These are phyloP conservation scores for Acomys russatus DNA, from an alignment of 2,797 vertebrate genomes.

Conservation along the genomic window DNA sequence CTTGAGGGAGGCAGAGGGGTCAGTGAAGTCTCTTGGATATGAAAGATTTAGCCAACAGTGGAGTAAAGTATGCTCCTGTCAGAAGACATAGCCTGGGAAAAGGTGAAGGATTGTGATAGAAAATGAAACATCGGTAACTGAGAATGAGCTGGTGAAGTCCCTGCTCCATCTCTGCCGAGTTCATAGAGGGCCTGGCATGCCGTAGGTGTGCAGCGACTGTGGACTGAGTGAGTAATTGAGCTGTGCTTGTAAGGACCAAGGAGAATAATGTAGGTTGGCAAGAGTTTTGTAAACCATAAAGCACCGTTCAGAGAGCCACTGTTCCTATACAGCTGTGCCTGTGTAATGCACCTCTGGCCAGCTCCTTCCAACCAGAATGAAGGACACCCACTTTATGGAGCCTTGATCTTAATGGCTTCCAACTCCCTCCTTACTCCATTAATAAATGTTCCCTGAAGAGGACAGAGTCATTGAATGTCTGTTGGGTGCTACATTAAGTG, in stretches of 20 bases:
- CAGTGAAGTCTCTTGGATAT: neutral
- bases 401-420: neutral
- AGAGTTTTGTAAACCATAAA: slow-evolving; percentile 48
- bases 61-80: neutral
- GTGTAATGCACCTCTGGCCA: neutral
- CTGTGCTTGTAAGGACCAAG: neutral
- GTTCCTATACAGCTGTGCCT: slow-evolving; percentile 4
- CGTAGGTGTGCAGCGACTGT: neutral
- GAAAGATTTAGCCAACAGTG: slow-evolving; percentile 9
- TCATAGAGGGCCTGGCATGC: neutral
- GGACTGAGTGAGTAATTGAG: neutral
- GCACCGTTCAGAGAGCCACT: neutral
- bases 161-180: neutral
- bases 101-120: neutral
- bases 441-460: neutral
- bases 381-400: slow-evolving; percentile 16
- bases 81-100: slow-evolving; percentile 9
- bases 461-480: neutral
- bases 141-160: neutral
- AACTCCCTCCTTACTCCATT: neutral
- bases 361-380: slow-evolving; percentile 6
- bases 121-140: neutral
- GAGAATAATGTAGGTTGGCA: neutral
- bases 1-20: neutral
- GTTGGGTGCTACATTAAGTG: neutral